These are phyloP conservation scores for Chaetodon trifascialis DNA, from an alignment of 2,113 vertebrate genomes.

Conservation along the genomic window DNA sequence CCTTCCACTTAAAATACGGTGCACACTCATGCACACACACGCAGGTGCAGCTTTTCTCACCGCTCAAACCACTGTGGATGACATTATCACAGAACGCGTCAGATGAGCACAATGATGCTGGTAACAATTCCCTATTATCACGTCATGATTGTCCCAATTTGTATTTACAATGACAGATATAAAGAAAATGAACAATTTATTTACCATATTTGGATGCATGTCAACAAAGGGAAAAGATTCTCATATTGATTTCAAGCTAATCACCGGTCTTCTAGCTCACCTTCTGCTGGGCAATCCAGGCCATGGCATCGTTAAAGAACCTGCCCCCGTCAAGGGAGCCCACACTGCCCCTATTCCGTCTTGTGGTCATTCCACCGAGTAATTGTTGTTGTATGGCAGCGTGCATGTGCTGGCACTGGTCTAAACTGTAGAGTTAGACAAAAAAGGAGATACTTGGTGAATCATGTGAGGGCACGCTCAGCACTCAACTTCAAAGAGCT, in stretches of 20 bases:
- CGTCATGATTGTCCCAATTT: no score
- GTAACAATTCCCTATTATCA: no score
- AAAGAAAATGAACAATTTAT: neutral
- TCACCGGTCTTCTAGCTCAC: constrained; percentile 73
- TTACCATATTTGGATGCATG: neutral
- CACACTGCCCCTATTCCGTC: constrained; percentile 81
- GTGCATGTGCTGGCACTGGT: constrained; percentile 56
- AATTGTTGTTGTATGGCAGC: constrained; percentile 44
- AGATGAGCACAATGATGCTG: neutral
- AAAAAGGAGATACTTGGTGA: constrained; percentile 9
- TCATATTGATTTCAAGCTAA: neutral
- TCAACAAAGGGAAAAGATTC: neutral
- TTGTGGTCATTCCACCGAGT: constrained; percentile 40
- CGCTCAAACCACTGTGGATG: neutral
- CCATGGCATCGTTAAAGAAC: constrained; percentile 87
- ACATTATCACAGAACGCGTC: neutral
- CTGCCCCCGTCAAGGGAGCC: constrained; percentile 85
- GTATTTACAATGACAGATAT: neutral
- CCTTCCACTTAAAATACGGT: neutral
- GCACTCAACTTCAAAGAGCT: constrained; percentile 2
- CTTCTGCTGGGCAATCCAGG: constrained; percentile 94
- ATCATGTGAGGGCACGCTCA: neutral
- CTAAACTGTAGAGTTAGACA: constrained; percentile 58
- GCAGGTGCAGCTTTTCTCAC: constrained; percentile 21
- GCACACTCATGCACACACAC: constrained; percentile 26